These are phyloP conservation scores for Nudaria mundana DNA, from an alignment of 2,888 invertebrate genomes.

Conservation along the genomic window DNA sequence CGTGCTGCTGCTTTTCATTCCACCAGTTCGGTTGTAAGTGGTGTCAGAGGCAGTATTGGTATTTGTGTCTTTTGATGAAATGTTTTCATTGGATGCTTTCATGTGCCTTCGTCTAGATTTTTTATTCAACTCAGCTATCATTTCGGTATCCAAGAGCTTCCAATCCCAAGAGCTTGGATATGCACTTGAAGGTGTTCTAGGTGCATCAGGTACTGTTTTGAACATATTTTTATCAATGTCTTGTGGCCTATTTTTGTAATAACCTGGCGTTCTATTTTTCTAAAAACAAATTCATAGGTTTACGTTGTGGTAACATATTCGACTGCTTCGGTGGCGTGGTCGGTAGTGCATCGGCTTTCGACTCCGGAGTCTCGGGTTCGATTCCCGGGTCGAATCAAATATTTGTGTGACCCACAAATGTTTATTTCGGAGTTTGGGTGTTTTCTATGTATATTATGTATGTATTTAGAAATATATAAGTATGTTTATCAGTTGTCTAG, in stretches of 20 bases:
- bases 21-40: slow-evolving; percentile 47
- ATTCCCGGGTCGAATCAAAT: no score
- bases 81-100: slow-evolving; percentile 67
- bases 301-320: no score
- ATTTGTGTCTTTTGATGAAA: slow-evolving; percentile 66
- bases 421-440: no score
- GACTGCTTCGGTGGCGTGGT: no score
- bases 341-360: no score
- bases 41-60: slow-evolving; percentile 66
- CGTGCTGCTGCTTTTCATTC: slow-evolving; percentile 71
- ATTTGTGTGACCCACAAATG: no score
- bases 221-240: slow-evolving; percentile 89
- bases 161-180: slow-evolving; percentile 88
- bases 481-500: no score
- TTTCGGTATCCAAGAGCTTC: slow-evolving; percentile 82
- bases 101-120: slow-evolving; percentile 63
- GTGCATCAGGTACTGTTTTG: slow-evolving; percentile 89
- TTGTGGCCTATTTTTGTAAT: slow-evolving; percentile 87
- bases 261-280: slow-evolving; percentile 91
- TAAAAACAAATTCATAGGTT: slow-evolving; percentile 57
- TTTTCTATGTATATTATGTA: no score
- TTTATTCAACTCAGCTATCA: slow-evolving; percentile 66
- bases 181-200: slow-evolving; percentile 86
- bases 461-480: no score
- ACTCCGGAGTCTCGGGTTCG: no score